Evolutionary conservation across 2,888 invertebrate genomes (phyloP).

Genomic region (Allolobophora icterica): DNA sequence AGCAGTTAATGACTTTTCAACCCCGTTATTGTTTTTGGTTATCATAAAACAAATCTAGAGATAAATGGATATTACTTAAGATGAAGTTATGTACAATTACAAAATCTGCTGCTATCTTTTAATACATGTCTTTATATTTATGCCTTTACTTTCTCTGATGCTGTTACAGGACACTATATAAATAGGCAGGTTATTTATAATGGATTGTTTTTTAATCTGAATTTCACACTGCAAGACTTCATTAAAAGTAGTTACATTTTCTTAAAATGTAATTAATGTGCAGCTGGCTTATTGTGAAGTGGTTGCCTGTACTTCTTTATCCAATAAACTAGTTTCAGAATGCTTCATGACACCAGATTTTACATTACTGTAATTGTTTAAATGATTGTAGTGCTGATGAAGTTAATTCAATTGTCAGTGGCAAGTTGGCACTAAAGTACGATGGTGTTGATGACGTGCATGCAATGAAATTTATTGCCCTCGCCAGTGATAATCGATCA

Average conservation of each 20-base stretch:
- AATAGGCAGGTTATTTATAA: not conserved
- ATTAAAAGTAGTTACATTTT: no score
- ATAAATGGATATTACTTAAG: no score
- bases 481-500: conserved; percentile 93
- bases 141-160: no score
- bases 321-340: not conserved
- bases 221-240: no score
- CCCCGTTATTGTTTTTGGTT: no score
- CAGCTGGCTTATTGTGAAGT: no score
- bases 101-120: no score
- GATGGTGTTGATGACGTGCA: conserved; percentile 88
- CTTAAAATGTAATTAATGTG: no score
- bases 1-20: no score
- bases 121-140: no score
- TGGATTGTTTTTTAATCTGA: not conserved
- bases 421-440: conserved; percentile 95
- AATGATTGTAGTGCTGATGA: conserved; percentile 81
- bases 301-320: not conserved
- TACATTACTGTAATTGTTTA: conserved; percentile 1
- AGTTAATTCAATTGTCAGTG: conserved; percentile 90
- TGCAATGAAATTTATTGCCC: conserved; percentile 96
- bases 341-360: not conserved
- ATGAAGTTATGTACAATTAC: no score
- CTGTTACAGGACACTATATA: not conserved
- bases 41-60: no score